Percentiles rank a stretch among this genome's conserved stretches.
These are phyloP conservation scores for Molorchus minor DNA, from an alignment of 2,888 invertebrate genomes.

Conservation along the genomic window DNA sequence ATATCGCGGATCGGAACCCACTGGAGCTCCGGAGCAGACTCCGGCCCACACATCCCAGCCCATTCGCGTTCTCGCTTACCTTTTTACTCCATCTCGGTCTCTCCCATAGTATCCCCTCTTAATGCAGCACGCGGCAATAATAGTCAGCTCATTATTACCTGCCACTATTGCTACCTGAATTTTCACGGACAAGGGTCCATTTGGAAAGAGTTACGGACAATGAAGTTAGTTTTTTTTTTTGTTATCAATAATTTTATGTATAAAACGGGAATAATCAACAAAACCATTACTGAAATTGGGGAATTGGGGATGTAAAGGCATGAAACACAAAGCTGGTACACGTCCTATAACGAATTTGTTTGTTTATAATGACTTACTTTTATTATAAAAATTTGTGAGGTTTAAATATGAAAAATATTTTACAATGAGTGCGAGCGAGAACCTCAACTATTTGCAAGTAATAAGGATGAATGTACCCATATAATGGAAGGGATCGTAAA, in stretches of 20 bases:
- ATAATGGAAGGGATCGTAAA: conserved; percentile 62
- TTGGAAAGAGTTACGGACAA: conserved; percentile 44
- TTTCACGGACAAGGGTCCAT: conserved; percentile 45
- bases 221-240: conserved; percentile 29
- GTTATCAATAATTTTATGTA: too few relatives aligned
- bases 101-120: conserved; percentile 58
- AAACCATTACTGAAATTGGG: too few relatives aligned
- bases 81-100: conserved; percentile 55
- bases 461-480: conserved; percentile 47
- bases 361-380: too few relatives aligned
- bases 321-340: too few relatives aligned
- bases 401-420: too few relatives aligned
- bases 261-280: too few relatives aligned
- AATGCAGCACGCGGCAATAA: conserved; percentile 57
- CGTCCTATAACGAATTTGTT: too few relatives aligned
- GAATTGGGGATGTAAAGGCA: too few relatives aligned
- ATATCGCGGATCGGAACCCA: conserved; percentile 68
- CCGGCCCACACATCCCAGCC: conserved; percentile 66
- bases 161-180: conserved; percentile 61
- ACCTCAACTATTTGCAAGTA: conserved; percentile 32
- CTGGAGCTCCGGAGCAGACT: conserved; percentile 70
- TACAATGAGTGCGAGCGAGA: conserved; percentile 26
- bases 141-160: conserved; percentile 60
- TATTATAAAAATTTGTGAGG: too few relatives aligned
- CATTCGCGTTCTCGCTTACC: conserved; percentile 60